Base-by-base conservation (phyloP, 2,888 invertebrate species). In the Anagyrus pseudococci region DNA sequence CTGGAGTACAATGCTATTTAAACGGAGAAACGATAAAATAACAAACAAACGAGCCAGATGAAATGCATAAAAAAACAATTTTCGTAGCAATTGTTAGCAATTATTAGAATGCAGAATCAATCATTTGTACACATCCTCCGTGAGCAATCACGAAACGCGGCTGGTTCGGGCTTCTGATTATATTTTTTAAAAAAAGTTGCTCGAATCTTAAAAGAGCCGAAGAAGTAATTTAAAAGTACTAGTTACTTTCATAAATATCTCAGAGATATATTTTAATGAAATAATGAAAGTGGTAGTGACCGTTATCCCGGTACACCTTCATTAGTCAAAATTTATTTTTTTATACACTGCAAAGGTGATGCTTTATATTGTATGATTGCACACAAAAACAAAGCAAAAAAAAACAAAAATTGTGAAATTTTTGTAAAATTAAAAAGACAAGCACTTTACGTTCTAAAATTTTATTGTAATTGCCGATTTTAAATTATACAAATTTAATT, bases 141-240 rank as follows among this genome's bases (percentile, higher is more conserved):
- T 49, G 52, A 57, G 37, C 15, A 63, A 49, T 55, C 41, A 46
- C 37, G 10, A 48, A 53, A 56, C 8, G 46, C 49, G 57, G 44
- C 53, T 57, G 56, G 60, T 57, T 57, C 57, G 54, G 57, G 60
- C 53, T 57, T 57, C 60, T 57, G 56, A 57, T 41, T 64, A 64
- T 64, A 64, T 64, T 57, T 64, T 60, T 64, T 64, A 57, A 60
- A 56, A 48, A 64, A 64, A 44, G 64, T 59, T 40, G 64, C 60
- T 57, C 54, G 57, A 49, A 57, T 60, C 60, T 33, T 53, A 54
- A 37, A 44, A 25, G 22, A 49, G 49, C 52, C 47, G 56, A 46
- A 44, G 22, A 56, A 37, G 43, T 22, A 48, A 15, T 15, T 60
- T 33, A 19, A 47, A 29, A 47, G 44, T 33, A 22, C 43, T 61